These are phyloP conservation scores for Chlorodrepanis virens DNA, from an alignment of 2,113 vertebrate species.

Conservation along the genomic window DNA sequence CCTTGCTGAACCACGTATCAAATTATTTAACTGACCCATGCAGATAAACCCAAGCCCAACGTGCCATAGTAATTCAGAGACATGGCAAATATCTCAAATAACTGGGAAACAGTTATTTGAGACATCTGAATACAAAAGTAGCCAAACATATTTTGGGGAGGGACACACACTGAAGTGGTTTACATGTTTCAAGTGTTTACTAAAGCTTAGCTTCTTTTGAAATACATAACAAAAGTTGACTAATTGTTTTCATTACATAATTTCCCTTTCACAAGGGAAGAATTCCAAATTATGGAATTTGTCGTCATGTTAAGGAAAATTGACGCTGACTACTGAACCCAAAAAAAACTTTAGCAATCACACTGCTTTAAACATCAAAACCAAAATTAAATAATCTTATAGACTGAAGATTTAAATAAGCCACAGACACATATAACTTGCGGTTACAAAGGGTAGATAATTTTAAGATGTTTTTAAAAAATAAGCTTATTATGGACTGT, in stretches of 20 bases:
- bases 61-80: not conserved
- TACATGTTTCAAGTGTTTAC: not conserved
- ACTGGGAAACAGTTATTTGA: not conserved
- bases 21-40: not conserved
- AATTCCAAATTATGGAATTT: not conserved
- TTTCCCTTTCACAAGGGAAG: not conserved
- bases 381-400: not conserved
- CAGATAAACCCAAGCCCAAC: not conserved
- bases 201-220: not conserved
- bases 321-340: not conserved
- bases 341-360: not conserved
- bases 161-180: not conserved
- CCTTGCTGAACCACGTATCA: not conserved
- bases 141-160: rapidly evolving
- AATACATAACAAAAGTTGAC: not conserved
- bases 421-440: not conserved
- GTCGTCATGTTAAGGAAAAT: not conserved
- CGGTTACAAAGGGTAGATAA: not conserved
- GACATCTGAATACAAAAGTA: not conserved
- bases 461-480: not conserved
- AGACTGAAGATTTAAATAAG: not conserved
- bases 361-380: not conserved
- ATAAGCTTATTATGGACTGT: not conserved
- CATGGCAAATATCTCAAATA: not conserved
- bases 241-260: not conserved